A percentile compares a stretch with the other conserved stretches of the same genome.
Conservation (phyloP, 1,140 invertebrate genomes). For the Nautilus pompilius region DNA sequence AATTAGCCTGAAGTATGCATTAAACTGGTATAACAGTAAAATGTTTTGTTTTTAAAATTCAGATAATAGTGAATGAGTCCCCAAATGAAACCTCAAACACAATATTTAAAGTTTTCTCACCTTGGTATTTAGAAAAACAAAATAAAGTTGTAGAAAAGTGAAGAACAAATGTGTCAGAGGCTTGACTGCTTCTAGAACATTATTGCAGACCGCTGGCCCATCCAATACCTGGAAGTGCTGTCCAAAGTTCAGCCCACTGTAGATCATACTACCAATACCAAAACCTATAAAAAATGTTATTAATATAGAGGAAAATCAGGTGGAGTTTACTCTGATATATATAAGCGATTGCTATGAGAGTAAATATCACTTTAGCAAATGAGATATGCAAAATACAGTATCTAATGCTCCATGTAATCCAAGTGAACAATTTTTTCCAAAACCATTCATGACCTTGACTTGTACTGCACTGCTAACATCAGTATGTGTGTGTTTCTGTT, state of each 20-base stretch:
- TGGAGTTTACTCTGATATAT: neutral
- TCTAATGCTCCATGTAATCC: too few species aligned
- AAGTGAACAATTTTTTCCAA: too few species aligned
- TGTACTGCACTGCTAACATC: too few species aligned
- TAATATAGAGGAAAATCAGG: neutral
- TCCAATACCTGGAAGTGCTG: constrained; percentile 28
- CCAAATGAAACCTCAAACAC: too few species aligned
- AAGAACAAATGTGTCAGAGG: constrained; percentile 92
- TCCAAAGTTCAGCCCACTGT: constrained; percentile 75
- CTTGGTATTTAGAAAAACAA: constrained; percentile 97
- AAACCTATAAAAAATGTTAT: constrained; percentile 70
- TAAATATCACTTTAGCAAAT: neutral
- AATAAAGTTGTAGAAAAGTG: constrained; percentile 98
- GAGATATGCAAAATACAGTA: too few species aligned
- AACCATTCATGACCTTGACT: too few species aligned
- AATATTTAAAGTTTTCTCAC: too few species aligned
- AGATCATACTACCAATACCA: constrained; percentile 95
- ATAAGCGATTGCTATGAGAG: neutral
- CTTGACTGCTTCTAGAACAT: constrained; percentile 84
- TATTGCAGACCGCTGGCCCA: constrained; percentile 62
- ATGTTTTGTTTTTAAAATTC: too few species aligned
- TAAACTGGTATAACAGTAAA: too few species aligned
- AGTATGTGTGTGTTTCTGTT: too few species aligned
- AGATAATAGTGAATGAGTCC: too few species aligned
- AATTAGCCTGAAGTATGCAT: too few species aligned